A percentile compares a stretch with the other conserved stretches of the same genome.
phyloP scores from a whole-genome alignment of 2,888 invertebrate species.

The Mellilla xanthometata region DNA sequence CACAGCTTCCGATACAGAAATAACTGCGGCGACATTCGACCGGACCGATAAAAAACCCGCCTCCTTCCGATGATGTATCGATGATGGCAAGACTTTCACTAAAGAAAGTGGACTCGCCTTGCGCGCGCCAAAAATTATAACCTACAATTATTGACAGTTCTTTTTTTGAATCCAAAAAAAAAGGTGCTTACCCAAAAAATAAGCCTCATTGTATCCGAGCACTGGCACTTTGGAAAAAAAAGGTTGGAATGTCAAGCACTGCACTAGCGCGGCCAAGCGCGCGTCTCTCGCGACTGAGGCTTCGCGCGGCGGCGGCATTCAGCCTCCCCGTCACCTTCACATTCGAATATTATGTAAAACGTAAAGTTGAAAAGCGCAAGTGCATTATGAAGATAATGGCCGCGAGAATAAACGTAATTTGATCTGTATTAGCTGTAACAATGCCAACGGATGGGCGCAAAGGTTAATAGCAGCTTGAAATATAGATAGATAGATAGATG shows the following conservation, averaged over 20 bases:
- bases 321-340: constrained; percentile 77
- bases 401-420: constrained; percentile 25
- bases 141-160: constrained; percentile 11
- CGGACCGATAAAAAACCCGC: constrained; percentile 51
- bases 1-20: constrained; percentile 29
- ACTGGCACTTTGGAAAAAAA: constrained; percentile 61
- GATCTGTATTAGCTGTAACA: constrained; percentile 17
- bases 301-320: constrained; percentile 39
- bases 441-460: constrained; percentile 16
- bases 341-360: constrained; percentile 75
- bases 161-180: constrained; percentile 21
- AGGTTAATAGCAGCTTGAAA: constrained; percentile 18
- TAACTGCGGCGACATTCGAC: constrained; percentile 34
- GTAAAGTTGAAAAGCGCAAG: constrained; percentile 68
- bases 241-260: constrained; percentile 48
- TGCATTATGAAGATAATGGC: constrained; percentile 57
- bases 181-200: constrained; percentile 70
- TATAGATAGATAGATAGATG: too few species aligned
- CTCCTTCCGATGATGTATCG: constrained; percentile 53
- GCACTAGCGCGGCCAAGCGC: constrained; percentile 74
- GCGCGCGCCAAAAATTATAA: constrained; percentile 26
- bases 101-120: constrained; percentile 55
- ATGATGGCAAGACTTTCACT: constrained; percentile 62
- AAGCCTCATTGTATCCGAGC: constrained; percentile 76
- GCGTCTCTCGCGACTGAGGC: constrained; percentile 64